Percentiles rank a stretch among this genome's conserved stretches.
phyloP scores from a whole-genome alignment of 2,888 invertebrate species.

The Penaeus monodon region DNA sequence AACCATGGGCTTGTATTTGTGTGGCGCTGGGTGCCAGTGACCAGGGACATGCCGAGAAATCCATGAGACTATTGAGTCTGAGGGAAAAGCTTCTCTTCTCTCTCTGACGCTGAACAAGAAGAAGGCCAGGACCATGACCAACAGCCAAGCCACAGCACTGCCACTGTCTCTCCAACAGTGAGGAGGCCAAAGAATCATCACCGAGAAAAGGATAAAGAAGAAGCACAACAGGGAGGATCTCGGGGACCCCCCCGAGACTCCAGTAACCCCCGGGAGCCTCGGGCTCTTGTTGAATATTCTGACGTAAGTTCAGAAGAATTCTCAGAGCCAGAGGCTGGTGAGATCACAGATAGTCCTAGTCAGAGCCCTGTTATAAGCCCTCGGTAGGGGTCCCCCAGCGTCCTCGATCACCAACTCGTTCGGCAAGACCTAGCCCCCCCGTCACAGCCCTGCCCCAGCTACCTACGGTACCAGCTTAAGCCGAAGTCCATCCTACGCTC shows the following conservation, averaged over 20 bases:
- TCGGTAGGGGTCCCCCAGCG: slow-evolving; percentile 31
- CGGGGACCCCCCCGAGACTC: slow-evolving; percentile 44
- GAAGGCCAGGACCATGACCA: slow-evolving; percentile 55
- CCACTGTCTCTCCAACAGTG: slow-evolving; percentile 54
- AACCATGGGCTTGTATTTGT: slow-evolving; percentile 58
- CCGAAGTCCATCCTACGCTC: slow-evolving; percentile 48
- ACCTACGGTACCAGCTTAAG: slow-evolving; percentile 38
- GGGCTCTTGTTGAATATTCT: slow-evolving; percentile 83
- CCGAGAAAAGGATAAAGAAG: slow-evolving; percentile 24
- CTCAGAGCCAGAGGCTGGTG: slow-evolving; percentile 90
- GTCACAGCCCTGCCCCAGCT: slow-evolving; percentile 44
- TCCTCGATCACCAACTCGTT: slow-evolving; percentile 20
- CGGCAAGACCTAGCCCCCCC: slow-evolving; percentile 44
- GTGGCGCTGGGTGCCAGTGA: slow-evolving; percentile 57
- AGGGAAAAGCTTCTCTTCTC: slow-evolving; percentile 66
- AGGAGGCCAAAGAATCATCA: slow-evolving; percentile 48
- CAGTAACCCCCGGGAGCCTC: slow-evolving; percentile 45
- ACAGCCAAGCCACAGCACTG: slow-evolving; percentile 61
- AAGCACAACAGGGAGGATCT: slow-evolving; percentile 35
- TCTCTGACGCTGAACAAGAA: slow-evolving; percentile 63
- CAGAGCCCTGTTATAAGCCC: slow-evolving; percentile 59
- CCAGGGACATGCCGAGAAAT: slow-evolving; percentile 65
- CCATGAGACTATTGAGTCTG: slow-evolving; percentile 66
- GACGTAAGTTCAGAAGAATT: slow-evolving; percentile 93
- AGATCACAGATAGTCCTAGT: slow-evolving; percentile 81